Base-by-base conservation (phyloP, 2,888 invertebrate species). In the Loripinus fragilis region DNA sequence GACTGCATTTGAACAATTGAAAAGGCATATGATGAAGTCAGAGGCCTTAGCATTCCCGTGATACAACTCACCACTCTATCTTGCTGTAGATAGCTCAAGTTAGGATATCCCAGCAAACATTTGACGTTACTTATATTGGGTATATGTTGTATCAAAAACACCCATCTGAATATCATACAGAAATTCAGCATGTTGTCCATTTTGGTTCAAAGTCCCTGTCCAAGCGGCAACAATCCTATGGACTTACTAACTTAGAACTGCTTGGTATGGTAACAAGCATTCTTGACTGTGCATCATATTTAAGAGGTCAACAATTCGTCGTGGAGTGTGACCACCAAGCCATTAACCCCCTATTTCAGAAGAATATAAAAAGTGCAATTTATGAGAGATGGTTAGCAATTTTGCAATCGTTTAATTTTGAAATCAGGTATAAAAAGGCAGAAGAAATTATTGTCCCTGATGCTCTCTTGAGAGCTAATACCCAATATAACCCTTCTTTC, bases 121-220 rank as follows among this genome's bases (percentile, higher is more conserved):
- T n/a, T n/a, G n/a, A n/a, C n/a, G n/a, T n/a, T n/a, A n/a, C n/a
- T n/a, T n/a, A n/a, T n/a, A n/a, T n/a, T n/a, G 12, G 84, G 86
- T 2, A 81, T 78, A 25, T 83, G 83, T 8, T 86, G 76, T 38
- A 83, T 86, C 42, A 85, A 2, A 83, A 85, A 41, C 84, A 85
- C 35, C 45, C 55, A n/a, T n/a, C 30, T 30, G 74, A 74, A 42
- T 10, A 67, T 67, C 67, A 67, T n/a, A 28, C 42, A 35, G n/a
- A n/a, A n/a, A n/a, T n/a, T 38, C 60, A 30, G 30, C 50, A 60
- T 41, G 71, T 60, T 17, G 38, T 60, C 20, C 71, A 76, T 28
- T 77, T 82, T 72, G 74, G 82, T 0, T 79, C 79, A 0, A 82
- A 82, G 66, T 76, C 68, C 0, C 25, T 80, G 8, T 76, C 68